Conservation (phyloP, 2,113 vertebrate genomes). For the Chlorodrepanis virens region DNA sequence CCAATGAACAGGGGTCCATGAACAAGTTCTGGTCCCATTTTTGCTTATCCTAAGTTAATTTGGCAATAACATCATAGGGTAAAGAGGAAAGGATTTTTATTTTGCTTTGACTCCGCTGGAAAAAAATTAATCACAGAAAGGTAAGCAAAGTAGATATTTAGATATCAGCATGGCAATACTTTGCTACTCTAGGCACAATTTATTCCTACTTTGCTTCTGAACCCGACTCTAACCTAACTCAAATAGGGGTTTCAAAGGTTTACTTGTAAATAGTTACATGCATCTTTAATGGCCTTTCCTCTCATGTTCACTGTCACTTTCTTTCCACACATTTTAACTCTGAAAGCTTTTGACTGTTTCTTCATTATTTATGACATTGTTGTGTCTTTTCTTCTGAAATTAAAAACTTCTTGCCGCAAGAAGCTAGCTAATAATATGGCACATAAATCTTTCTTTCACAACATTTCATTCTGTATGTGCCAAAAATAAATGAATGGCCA, state of each 20-base stretch:
- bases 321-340: slow-evolving; percentile 63
- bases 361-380: slow-evolving; percentile 70
- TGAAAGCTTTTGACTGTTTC: slow-evolving; percentile 67
- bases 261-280: slow-evolving; percentile 56
- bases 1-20: background rate
- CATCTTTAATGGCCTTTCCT: slow-evolving; percentile 55
- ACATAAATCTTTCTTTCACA: slow-evolving; percentile 48
- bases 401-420: slow-evolving; percentile 59
- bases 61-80: background rate
- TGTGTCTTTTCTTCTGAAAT: slow-evolving; percentile 68
- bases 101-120: background rate
- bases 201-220: background rate
- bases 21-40: background rate
- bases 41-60: background rate
- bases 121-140: background rate
- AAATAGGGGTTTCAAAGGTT: slow-evolving; percentile 50
- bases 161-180: background rate
- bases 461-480: slow-evolving; percentile 17
- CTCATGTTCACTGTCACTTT: slow-evolving; percentile 52
- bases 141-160: background rate
- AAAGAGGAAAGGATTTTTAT: background rate
- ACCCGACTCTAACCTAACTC: background rate
- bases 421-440: slow-evolving; percentile 49
- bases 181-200: background rate
- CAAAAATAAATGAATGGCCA: slow-evolving; percentile 53